phyloP scores from a whole-genome alignment of 2,797 vertebrate species.

The Otus scops region DNA sequence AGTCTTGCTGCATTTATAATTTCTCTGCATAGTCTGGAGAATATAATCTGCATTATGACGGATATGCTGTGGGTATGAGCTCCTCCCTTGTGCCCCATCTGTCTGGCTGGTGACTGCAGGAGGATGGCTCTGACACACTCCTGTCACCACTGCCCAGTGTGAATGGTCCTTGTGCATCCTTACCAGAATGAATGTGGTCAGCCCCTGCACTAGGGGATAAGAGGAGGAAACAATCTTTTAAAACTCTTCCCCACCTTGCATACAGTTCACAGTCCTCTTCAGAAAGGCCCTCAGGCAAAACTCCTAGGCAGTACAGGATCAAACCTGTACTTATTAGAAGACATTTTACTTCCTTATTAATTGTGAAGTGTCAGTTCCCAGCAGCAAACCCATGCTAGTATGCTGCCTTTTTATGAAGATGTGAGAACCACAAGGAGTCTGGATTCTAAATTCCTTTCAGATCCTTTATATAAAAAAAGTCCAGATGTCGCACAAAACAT shows the following conservation, averaged over 20 bases:
- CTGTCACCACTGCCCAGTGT: background rate
- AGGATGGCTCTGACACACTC: background rate
- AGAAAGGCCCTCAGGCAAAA: conserved; percentile 2
- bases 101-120: background rate
- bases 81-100: background rate
- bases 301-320: background rate
- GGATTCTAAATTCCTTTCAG: conserved; percentile 57
- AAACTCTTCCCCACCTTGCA: background rate
- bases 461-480: conserved; percentile 24
- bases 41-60: background rate
- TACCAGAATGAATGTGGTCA: background rate
- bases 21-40: background rate
- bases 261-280: background rate
- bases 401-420: conserved; percentile 46
- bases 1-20: background rate
- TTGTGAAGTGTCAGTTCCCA: conserved; percentile 23
- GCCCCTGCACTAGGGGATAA: background rate
- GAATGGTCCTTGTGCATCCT: background rate
- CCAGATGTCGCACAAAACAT: conserved; percentile 67
- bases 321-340: conserved; percentile 28
- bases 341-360: conserved; percentile 48
- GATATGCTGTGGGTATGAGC: background rate
- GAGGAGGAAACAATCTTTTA: background rate
- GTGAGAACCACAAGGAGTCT: conserved; percentile 40
- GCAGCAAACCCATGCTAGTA: conserved; percentile 35